A percentile compares a stretch with the other conserved stretches of the same genome.
Conservation (phyloP, 2,113 vertebrate species). For the Odontophorus gujanensis region DNA sequence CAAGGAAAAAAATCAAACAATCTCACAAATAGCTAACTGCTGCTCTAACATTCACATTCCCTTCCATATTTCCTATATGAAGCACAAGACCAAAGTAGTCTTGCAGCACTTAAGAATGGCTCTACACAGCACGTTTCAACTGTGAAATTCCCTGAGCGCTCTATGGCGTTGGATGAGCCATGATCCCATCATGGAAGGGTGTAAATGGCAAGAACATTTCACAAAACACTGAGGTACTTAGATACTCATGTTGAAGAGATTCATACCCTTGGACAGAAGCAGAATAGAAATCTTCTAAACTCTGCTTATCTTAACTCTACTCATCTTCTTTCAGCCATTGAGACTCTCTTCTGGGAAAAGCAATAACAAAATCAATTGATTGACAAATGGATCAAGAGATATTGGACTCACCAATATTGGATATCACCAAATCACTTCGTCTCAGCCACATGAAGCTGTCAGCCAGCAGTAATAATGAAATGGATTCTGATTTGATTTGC, state of each 20-base stretch:
- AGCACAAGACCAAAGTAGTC: rapidly evolving
- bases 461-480: not conserved
- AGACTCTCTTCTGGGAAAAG: not conserved
- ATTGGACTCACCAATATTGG: not conserved
- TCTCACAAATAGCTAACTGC: not conserved
- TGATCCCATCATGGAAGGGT: not conserved
- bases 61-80: not conserved
- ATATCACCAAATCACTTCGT: not conserved
- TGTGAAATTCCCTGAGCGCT: not conserved
- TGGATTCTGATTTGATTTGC: not conserved
- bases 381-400: not conserved
- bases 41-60: not conserved
- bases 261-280: not conserved
- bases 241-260: rapidly evolving
- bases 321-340: not conserved
- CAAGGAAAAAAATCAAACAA: not conserved
- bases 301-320: not conserved
- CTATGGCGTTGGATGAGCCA: not conserved
- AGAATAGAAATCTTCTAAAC: not conserved
- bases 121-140: not conserved
- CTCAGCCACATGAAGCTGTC: not conserved
- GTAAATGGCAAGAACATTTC: rapidly evolving
- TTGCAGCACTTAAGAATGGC: not conserved
- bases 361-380: not conserved
- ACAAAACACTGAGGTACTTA: not conserved